Base-by-base conservation (phyloP, 2,113 vertebrate species). In the Raja brachyura region DNA sequence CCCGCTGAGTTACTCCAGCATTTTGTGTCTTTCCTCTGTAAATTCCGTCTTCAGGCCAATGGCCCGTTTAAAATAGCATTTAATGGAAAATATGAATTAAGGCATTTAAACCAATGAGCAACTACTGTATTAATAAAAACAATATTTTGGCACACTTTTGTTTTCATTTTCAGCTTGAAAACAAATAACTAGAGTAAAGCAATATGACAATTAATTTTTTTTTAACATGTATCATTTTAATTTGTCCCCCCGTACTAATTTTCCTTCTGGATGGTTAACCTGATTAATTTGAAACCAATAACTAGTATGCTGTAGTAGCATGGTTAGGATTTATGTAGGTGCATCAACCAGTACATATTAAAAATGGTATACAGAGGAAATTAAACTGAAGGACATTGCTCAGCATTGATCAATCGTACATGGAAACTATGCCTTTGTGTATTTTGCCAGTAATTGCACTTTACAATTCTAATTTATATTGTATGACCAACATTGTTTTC, bases 401-500 rank as follows among this genome's bases (percentile, higher is more conserved):
- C 56, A 61, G 83, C 28, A 86, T 31, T 86, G 83, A 86, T 61
- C 61, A 86, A 86, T 20, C 39, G 31, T 88, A 61, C 28, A 5
- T 25, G 31, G 83, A 6, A 31, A 88, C 63, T 31, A 88, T 63
- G 61, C 28, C 31, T 48, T 48, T 48, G 39, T 48, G 39, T 48
- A 88, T 63, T 63, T 85, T 86, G 61, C 25, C 61, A 61, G 14
- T 86, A 86, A 86, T 61, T 86, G 56, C 11, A 86, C 25, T n/a
- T 61, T 86, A 61, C 56, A 86, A 86, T 86, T 61, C 56, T n/a
- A 61, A 86, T 86, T 86, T 86, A 86, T 61, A 13, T 86, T 86
- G 81, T 59, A 86, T 86, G 54, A 14, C 59, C 81, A 86, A 61
- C 59, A 59, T 86, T 86, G 81, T 61, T 86, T 86, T 61, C 54